Evolutionary conservation across 2,888 invertebrate species (phyloP).

Genomic region (Metellina segmentata): DNA sequence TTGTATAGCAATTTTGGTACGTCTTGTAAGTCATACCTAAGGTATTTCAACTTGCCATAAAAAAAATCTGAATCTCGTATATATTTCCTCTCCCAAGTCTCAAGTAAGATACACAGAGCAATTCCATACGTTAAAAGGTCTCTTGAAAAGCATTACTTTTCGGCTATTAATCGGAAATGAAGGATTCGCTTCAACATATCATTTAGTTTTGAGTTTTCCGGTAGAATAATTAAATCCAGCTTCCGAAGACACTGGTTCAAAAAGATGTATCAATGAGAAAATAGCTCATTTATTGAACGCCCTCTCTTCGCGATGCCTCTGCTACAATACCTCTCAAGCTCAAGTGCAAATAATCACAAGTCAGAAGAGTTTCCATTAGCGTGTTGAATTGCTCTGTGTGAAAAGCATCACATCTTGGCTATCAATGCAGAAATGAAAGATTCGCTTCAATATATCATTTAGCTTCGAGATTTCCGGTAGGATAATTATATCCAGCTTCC

Average conservation of each 20-base stretch:
- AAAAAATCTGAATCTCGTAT: too few relatives aligned
- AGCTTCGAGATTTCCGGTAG: neutral
- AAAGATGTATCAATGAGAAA: neutral
- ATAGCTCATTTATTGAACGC: slow-evolving; percentile 6
- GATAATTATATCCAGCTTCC: neutral
- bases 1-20: too few relatives aligned
- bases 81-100: too few relatives aligned
- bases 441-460: neutral
- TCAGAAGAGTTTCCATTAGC: neutral
- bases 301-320: too few relatives aligned
- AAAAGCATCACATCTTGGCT: neutral
- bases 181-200: neutral
- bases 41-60: too few relatives aligned
- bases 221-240: neutral
- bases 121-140: too few relatives aligned
- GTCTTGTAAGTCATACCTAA: too few relatives aligned
- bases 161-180: neutral
- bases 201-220: neutral
- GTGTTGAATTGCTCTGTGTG: neutral
- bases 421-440: neutral
- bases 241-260: neutral
- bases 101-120: too few relatives aligned
- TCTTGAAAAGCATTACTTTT: neutral
- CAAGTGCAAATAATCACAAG: neutral
- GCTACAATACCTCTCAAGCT: neutral